Evolutionary conservation across 2,113 vertebrate species (phyloP), one percentile per base, ranked within the genome.

Genomic region (Dromas ardeola): DNA sequence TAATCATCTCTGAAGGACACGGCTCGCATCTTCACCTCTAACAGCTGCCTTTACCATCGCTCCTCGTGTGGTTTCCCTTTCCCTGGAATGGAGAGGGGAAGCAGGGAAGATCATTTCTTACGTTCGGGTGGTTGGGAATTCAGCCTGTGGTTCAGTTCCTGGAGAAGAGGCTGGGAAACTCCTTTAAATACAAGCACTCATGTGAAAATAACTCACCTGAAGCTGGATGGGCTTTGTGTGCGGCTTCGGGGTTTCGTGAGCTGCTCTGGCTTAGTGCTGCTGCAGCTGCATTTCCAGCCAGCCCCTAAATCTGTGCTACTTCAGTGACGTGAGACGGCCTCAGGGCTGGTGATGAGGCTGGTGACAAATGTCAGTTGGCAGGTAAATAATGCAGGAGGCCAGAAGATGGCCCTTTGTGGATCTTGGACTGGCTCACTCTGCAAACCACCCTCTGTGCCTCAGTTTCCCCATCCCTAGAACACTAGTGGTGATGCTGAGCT

Each of bases 61-160:
- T 58, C 20, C 56, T 53, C 0, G 0, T 0, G 0, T 27, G 43
- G n/a, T 32, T 36, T 55, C 50, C 53, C 59, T n/a, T 45, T 10
- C 58, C 23, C 27, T 15, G 88, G n/a, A 9, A 17, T 1, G 0
- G 1, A 23, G 19, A 30, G 25, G 32, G 38, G 32, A 38, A 4
- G 42, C 36, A 8, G 79, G 36, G 26, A 20, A 0, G 1, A 11
- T 4, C 2, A 2, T 27, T 53, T 7, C 61, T 47, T 22, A 2
- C 1, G 1, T 25, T 50, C 3, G 3, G 29, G 32, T 15, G 43
- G 8, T 3, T 45, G 52, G 50, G 78, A 66, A 6, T 36, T 36
- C 55, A 50, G 69, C 42, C 56, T 11, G 26, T 14, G n/a, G 14
- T 7, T 79, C n/a, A 6, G 52, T 32, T 63, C 38, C 49, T 59